A percentile compares a stretch with the other conserved stretches of the same genome.
These are phyloP conservation scores for Temnothorax longispinosus DNA, from an alignment of 1,140 invertebrate species.

Conservation along the genomic window DNA sequence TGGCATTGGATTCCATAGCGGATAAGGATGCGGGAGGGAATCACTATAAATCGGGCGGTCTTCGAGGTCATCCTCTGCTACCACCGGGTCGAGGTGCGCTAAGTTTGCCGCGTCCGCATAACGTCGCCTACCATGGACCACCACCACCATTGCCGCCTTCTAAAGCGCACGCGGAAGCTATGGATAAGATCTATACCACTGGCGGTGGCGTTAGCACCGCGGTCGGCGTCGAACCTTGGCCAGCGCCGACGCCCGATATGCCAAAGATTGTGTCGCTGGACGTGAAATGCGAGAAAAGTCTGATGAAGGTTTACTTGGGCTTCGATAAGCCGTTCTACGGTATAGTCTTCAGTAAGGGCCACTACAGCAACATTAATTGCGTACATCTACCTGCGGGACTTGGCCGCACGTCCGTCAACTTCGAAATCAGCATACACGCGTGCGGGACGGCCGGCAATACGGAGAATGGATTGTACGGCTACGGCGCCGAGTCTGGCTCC, in stretches of 20 bases:
- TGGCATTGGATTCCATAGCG: constrained; percentile 88
- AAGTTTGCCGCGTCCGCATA: constrained; percentile 85
- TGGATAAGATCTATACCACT: constrained; percentile 87
- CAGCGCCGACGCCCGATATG: constrained; percentile 93
- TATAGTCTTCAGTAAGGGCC: constrained; percentile 96
- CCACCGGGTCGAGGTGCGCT: constrained; percentile 84
- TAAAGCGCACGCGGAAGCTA: constrained; percentile 84
- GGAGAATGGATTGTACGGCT: constrained; percentile 94
- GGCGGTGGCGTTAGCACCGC: constrained; percentile 78
- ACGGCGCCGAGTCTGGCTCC: constrained; percentile 93
- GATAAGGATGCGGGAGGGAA: constrained; percentile 86
- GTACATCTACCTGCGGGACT: constrained; percentile 95
- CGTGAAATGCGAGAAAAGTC: constrained; percentile 97
- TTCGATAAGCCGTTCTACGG: constrained; percentile 98
- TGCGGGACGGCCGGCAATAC: constrained; percentile 97
- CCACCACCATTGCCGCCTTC: constrained; percentile 87
- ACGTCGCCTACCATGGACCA: constrained; percentile 89
- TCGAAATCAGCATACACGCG: constrained; percentile 95
- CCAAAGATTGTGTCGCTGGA: constrained; percentile 96
- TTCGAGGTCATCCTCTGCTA: constrained; percentile 86
- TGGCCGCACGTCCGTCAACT: constrained; percentile 94
- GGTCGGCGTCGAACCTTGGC: constrained; percentile 90
- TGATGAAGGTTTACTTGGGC: constrained; percentile 96
- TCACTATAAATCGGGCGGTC: constrained; percentile 85
- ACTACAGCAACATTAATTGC: constrained; percentile 96